A percentile compares a stretch with the other conserved stretches of the same genome.
These are phyloP conservation scores for Lamprotornis superbus DNA, from an alignment of 2,113 vertebrate species.

Conservation along the genomic window DNA sequence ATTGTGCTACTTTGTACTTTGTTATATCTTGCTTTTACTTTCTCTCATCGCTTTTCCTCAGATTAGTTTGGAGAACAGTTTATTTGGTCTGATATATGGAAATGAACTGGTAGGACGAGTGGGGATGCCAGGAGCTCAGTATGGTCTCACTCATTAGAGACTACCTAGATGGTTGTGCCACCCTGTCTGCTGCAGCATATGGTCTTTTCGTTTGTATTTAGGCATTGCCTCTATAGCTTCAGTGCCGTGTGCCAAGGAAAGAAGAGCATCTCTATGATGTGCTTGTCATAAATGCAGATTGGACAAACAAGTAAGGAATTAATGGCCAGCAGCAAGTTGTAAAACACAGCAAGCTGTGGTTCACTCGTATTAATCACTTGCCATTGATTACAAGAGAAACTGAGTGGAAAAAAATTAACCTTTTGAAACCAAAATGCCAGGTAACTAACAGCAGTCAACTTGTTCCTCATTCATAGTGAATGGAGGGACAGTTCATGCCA, in stretches of 20 bases:
- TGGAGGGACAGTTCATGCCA: not conserved
- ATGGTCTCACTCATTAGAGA: not conserved
- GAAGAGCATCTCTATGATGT: not conserved
- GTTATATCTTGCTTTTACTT: not conserved
- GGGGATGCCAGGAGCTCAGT: not conserved
- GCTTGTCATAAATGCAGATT: slow-evolving; percentile 10
- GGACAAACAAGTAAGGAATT: not conserved
- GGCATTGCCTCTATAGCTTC: not conserved
- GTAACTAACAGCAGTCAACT: not conserved
- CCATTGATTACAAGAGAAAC: slow-evolving; percentile 6
- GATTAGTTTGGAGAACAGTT: not conserved
- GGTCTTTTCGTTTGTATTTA: not conserved
- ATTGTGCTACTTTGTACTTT: not conserved
- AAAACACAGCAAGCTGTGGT: not conserved
- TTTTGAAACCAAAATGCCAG: slow-evolving; percentile 48
- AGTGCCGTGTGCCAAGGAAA: not conserved
- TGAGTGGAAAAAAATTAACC: not conserved
- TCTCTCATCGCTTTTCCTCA: not conserved
- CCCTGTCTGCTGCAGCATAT: not conserved
- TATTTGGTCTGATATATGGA: not conserved
- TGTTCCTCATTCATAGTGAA: not conserved
- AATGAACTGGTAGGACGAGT: not conserved
- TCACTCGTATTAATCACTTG: slow-evolving; percentile 17
- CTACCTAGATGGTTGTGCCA: not conserved
- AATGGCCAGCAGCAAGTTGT: not conserved